Base-by-base conservation (phyloP, 1,140 invertebrate genomes). In the Wasmannia auropunctata region DNA sequence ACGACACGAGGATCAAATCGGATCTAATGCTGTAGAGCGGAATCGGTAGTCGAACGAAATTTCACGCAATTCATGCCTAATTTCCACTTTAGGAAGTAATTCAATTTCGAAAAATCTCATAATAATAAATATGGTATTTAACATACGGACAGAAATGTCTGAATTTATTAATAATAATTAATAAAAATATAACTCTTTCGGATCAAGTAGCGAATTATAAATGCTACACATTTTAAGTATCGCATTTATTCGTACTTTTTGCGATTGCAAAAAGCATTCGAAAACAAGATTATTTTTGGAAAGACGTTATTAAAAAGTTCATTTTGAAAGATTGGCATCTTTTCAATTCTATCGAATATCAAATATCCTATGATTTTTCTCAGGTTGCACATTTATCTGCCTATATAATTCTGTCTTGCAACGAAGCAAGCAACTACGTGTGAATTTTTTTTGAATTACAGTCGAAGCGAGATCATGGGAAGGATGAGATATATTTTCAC, bases 1-100 rank as follows among this genome's bases (percentile, higher is more conserved):
- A 77, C 74, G 65, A 89, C 58, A 74, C 54, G 56, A n/a, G 40
- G 54, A 63, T 87, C 79, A 87, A 89, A 87, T 89, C 77, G 79
- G 77, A 88, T 85, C 60, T 80, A 72, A 85, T 54, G 65, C 16
- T 63, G 19, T 58, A 83, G 34, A 80, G 10, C 22, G 16, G 22
- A 80, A 37, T 69, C 62, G 46, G 46, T 67, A 69, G 62, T 11
- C 16, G 10, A 80, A 54, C 22, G 34, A 80, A 69, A 46, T 54
- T 80, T 46, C 16, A 37, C 16, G 5, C 28, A 43, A 63, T 46
- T 49, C 14, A 31, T 37, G 31, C n/a, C 5, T n/a, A 37, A 56
- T 67, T 51, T 79, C 14, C n/a, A 79, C 46, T 54, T 80, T 3
- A 37, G 16, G 3, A 8, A 46, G 31, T 46, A 10, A 25, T n/a